Evolutionary conservation across 1,140 invertebrate genomes (phyloP), one percentile per base, ranked within the genome.

Genomic region (Acromyrmex echinatior): DNA sequence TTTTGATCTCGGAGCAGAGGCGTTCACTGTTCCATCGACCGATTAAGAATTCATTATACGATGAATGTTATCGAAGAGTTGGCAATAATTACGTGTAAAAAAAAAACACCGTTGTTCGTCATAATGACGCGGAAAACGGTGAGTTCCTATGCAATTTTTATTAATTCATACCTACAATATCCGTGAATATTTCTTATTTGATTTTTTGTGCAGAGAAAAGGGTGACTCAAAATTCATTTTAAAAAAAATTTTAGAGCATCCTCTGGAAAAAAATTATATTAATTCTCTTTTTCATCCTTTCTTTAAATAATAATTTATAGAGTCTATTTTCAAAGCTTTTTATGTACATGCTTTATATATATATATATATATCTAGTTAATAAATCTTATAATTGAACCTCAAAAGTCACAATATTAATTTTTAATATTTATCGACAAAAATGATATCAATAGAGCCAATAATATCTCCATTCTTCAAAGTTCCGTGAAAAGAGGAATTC

Each of bases 31-130:
- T 58, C 51, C 16, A 21, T 28, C 28, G 18, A 16, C 31, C 49
- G 49, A 56, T 14, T n/a, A 4, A 68, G 28, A 68, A 51, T 35
- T 31, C 25, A 12, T 70, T 80, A 9, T 80, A 51, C 21, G 31
- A 39, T 68, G 14, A 71, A 28, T 71, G 4, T 81, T 79, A 66
- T 65, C 25, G 56, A 21, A 65, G 28, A 71, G 9, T 16, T 71
- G 31, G 78, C 78, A 71, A 81, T 58, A 81, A 81, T 81, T 71
- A 66, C 18, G 3, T 49, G 35, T 71, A 81, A 28, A 71, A 70
- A 71, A 49, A 45, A 53, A 28, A 51, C 45, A 3, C 39, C 35
- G 31, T 66, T 49, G 25, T 65, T 28, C 39, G 49, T 16, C 45
- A 45, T 45, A 10, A 45, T 45, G 28, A 25, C 71, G 18, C 28